Evolutionary conservation across 2,113 vertebrate genomes (phyloP).

Genomic region (Rhinolophus ferrumequinum): DNA sequence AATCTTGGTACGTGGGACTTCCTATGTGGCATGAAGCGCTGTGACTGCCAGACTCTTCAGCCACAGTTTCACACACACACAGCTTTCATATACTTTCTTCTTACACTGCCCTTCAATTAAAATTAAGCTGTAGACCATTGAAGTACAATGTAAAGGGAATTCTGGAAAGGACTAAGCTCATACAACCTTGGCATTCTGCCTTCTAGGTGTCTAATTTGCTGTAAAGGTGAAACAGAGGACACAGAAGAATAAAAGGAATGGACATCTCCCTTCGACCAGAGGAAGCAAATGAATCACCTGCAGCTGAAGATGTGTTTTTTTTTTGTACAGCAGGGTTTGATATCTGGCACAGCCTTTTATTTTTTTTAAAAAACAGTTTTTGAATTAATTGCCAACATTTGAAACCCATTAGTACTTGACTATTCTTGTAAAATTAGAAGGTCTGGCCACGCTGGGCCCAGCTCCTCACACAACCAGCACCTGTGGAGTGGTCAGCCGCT

Average conservation of each 20-base stretch:
- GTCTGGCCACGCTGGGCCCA: not conserved
- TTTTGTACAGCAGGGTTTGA: not conserved
- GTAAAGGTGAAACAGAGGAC: not conserved
- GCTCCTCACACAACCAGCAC: not conserved
- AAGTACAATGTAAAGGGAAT: not conserved
- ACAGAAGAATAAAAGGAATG: not conserved
- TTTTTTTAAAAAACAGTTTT: not conserved
- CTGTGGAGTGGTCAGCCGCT: not conserved
- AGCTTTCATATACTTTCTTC: not conserved
- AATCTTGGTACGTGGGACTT: not conserved
- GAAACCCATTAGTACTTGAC: constrained; percentile 18
- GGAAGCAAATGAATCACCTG: not conserved
- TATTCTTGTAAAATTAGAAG: not conserved
- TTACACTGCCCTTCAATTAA: not conserved
- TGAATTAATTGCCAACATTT: constrained; percentile 15
- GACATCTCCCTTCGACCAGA: not conserved
- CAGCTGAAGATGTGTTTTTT: not conserved
- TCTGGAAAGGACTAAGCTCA: not conserved
- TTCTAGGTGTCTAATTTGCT: not conserved
- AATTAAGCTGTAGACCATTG: not conserved
- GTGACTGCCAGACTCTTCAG: not conserved
- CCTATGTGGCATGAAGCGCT: fast-evolving
- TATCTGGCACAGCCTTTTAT: not conserved
- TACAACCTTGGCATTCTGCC: not conserved
- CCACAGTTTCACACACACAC: not conserved